A percentile compares a stretch with the other conserved stretches of the same genome.
Evolutionary conservation across 2,888 invertebrate species (phyloP).

Genomic region (Orthosia incerta): DNA sequence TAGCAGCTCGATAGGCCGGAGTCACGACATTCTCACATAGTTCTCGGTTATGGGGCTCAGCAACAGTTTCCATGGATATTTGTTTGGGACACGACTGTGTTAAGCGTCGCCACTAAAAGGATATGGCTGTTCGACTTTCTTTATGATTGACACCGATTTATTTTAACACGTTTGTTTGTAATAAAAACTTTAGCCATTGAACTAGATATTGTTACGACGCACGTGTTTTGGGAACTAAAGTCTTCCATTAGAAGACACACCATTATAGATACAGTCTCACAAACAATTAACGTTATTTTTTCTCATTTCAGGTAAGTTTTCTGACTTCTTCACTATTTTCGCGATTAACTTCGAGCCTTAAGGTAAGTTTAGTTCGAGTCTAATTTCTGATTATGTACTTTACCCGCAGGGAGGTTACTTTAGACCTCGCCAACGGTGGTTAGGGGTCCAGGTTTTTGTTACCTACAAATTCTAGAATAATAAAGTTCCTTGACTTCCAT

Average conservation of each 20-base stretch:
- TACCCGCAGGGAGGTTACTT: background rate
- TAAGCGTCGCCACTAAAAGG: conserved; percentile 39
- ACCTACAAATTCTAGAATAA: conserved; percentile 15
- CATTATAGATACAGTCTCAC: background rate
- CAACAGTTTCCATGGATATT: conserved; percentile 48
- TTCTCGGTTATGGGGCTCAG: conserved; percentile 53
- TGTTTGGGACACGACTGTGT: conserved; percentile 50
- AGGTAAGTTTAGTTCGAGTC: conserved; percentile 28
- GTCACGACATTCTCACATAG: conserved; percentile 64
- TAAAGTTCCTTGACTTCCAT: background rate
- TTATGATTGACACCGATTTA: conserved; percentile 45
- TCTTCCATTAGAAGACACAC: background rate
- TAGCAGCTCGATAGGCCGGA: conserved; percentile 26
- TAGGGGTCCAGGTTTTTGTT: background rate
- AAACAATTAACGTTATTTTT: background rate
- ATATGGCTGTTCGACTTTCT: conserved; percentile 46
- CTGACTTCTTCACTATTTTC: background rate
- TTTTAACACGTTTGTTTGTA: conserved; percentile 19
- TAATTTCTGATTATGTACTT: background rate
- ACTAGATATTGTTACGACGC: background rate
- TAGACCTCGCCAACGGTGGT: background rate
- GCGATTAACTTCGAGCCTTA: background rate
- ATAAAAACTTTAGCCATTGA: conserved; percentile 21
- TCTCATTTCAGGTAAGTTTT: conserved; percentile 49
- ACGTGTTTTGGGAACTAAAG: background rate